Evolutionary conservation across 2,113 vertebrate genomes (phyloP), one percentile per base, ranked within the genome.

Genomic region (Rhinolophus ferrumequinum): DNA sequence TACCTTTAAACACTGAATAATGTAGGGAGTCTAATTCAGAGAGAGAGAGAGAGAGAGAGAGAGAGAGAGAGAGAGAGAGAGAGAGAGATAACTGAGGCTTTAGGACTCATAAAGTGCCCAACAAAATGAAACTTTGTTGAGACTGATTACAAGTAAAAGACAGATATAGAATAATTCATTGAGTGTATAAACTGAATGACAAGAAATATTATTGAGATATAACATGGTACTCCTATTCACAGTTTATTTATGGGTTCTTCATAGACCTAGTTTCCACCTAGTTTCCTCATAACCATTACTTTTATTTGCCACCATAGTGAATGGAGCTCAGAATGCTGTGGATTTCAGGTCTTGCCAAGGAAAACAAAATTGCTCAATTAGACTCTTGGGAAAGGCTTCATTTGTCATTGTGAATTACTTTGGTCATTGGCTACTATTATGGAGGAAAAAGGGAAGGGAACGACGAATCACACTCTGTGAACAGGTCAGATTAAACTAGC

Each of bases 301-400:
- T 15, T 85, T 16, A 82, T 73, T 96, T 96, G 70, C 2, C 3
- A 50, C 81, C 54, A 88, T 93, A 84, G 92, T 96, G 96, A 97
- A 93, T 80, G 73, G 35, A 56, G 95, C 98, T 81, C 35, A 24
- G 52, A 96, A 87, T 96, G 77, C 89, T 86, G 86, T 54, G 84
- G 89, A 97, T 96, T 98, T 97, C 70, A 93, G 83, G 88, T 88
- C 93, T 97, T 97, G 35, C 87, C 97, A 97, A 93, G 93, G 90
- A 97, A 98, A 98, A 94, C 89, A 97, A 95, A 98, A 98, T 97
- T 95, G 90, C 82, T 98, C 97, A 97, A 50, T 98, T 98, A 98
- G 83, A 95, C 91, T 88, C 79, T 92, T 75, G 81, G 95, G 94
- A 98, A 98, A 92, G 90, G 79, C 88, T 98, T 97, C 50, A 96